These are phyloP conservation scores for Gibbula magus DNA, from an alignment of 2,888 invertebrate species.

Conservation along the genomic window DNA sequence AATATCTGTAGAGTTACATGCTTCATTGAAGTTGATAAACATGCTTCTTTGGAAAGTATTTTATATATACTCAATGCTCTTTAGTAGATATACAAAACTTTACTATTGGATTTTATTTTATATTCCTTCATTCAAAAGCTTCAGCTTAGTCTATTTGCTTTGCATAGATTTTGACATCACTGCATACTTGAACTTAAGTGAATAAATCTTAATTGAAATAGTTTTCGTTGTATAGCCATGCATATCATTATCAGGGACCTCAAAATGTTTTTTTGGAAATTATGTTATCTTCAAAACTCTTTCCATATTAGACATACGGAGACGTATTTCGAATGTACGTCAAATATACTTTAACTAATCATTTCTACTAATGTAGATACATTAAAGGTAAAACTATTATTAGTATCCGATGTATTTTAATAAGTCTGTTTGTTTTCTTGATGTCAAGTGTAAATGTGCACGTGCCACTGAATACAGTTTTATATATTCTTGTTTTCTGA, in stretches of 20 bases:
- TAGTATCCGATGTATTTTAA: too few relatives aligned
- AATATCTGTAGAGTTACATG: too few relatives aligned
- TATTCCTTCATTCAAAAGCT: not conserved
- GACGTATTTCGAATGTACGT: too few relatives aligned
- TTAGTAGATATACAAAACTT: not conserved
- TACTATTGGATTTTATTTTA: not conserved
- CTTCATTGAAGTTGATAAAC: not conserved
- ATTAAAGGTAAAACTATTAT: too few relatives aligned
- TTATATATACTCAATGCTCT: not conserved
- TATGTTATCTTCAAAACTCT: too few relatives aligned
- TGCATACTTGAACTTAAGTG: not conserved
- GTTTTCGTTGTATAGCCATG: not conserved
- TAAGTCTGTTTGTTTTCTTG: too few relatives aligned
- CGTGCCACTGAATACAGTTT: too few relatives aligned
- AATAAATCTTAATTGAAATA: not conserved
- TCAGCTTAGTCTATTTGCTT: not conserved
- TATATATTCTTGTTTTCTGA: too few relatives aligned
- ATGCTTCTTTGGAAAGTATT: not conserved
- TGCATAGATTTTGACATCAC: not conserved
- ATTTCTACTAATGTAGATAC: too few relatives aligned
- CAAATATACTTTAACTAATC: too few relatives aligned
- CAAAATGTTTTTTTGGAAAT: not conserved
- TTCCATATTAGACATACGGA: too few relatives aligned
- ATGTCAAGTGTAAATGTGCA: too few relatives aligned
- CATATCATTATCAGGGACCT: not conserved